These are phyloP conservation scores for Anarsia innoxiella DNA, from an alignment of 2,888 invertebrate species.

Conservation along the genomic window DNA sequence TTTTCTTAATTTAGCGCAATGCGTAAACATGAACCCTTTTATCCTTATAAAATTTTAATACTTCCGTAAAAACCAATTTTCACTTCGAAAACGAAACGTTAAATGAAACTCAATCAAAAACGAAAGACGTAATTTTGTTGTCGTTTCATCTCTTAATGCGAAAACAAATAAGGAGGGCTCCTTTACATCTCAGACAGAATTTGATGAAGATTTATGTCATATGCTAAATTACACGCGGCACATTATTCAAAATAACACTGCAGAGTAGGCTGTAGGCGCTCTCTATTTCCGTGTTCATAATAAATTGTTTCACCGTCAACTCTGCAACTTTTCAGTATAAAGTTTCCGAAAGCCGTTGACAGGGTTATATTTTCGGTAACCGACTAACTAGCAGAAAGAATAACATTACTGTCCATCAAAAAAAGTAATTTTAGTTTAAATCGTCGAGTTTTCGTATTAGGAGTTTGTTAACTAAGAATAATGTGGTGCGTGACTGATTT, in stretches of 20 bases:
- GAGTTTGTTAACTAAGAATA: slow-evolving; percentile 23
- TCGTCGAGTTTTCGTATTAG: too few relatives aligned
- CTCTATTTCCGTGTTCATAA: slow-evolving; percentile 48
- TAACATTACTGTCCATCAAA: slow-evolving; percentile 58
- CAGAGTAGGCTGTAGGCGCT: slow-evolving; percentile 21
- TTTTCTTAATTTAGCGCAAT: too few relatives aligned
- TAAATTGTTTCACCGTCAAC: slow-evolving; percentile 36
- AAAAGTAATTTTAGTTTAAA: slow-evolving; percentile 42
- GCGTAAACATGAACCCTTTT: too few relatives aligned
- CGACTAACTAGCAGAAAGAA: slow-evolving; percentile 47
- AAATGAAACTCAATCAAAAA: background rate
- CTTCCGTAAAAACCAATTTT: too few relatives aligned
- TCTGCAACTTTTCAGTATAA: slow-evolving; percentile 60
- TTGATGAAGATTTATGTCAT: slow-evolving; percentile 57
- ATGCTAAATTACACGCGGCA: slow-evolving; percentile 46
- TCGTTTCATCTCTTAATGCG: slow-evolving; percentile 14
- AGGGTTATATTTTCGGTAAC: slow-evolving; percentile 51
- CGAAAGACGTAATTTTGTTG: background rate
- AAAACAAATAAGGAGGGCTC: slow-evolving; percentile 30
- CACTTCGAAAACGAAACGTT: background rate
- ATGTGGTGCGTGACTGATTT: background rate
- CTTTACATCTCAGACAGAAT: slow-evolving; percentile 25
- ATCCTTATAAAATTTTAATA: too few relatives aligned
- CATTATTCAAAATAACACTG: slow-evolving; percentile 45
- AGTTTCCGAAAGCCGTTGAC: slow-evolving; percentile 52